Evolutionary conservation across 2,888 invertebrate genomes (phyloP), one percentile per base, ranked within the genome.

Genomic region (Crioceris asparagi): DNA sequence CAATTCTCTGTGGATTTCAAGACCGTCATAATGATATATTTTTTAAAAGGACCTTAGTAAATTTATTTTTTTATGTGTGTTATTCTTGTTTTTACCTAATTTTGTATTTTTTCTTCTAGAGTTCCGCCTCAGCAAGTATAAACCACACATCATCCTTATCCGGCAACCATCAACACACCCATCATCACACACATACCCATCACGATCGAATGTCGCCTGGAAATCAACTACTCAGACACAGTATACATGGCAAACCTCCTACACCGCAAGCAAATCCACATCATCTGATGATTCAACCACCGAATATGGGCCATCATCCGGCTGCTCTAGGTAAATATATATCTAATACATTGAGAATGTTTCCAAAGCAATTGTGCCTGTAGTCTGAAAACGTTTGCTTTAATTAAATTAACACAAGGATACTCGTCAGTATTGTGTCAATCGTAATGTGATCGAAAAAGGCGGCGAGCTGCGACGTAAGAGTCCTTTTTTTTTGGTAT

Each of bases 231-330:
- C 66, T 75, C 64, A 59, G 75, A 29, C 70, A 72, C 31, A 68
- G 69, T 7, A 69, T 71, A 56, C 77, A 45, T 35, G 46, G 57
- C 23, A 50, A 49, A 39, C 54, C 56, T 3, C 52, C 53, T 12
- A 54, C 59, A 8, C 48, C 54, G 4, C 52, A 54, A 17, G 52
- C 59, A 3, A 63, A 64, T 46, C 61, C 66, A 1, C 75, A 73
- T 56, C 76, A 75, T 49, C 59, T 76, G 33, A 76, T 77, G 76
- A 75, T 76, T 40, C 77, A 75, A 50, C 76, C 76, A 2, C 75
- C 76, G 4, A 70, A 75, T 32, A 70, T 77, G 70, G 74, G 75
- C 3, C 74, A 75, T 56, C 75, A 75, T 38, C 50, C 53, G 0
- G 38, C 48, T 5, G 65, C 67, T 4, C 56, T 74, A 42, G 72